Conservation (phyloP, 2,888 invertebrate genomes). For the Lepidochrysops patricia region DNA sequence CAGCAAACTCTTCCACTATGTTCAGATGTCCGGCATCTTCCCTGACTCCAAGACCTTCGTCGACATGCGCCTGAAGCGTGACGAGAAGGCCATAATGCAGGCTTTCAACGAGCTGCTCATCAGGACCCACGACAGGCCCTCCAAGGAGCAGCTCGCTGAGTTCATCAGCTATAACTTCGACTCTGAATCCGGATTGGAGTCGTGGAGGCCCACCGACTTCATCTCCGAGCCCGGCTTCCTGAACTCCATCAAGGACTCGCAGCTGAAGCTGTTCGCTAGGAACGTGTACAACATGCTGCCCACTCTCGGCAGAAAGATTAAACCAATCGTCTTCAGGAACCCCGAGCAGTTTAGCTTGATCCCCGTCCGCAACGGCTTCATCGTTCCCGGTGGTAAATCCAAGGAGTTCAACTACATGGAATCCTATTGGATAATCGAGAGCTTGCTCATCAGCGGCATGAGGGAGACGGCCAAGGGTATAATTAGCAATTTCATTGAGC, state of each 20-base stretch:
- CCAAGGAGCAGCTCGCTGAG: constrained; percentile 53
- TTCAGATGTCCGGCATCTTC: constrained; percentile 80
- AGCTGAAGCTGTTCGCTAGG: constrained; percentile 75
- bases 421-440: constrained; percentile 89
- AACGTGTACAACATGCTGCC: constrained; percentile 78
- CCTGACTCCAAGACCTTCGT: constrained; percentile 89
- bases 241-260: constrained; percentile 69
- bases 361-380: constrained; percentile 79
- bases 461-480: constrained; percentile 81
- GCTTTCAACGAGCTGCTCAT: constrained; percentile 74
- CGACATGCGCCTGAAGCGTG: constrained; percentile 80
- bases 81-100: constrained; percentile 71
- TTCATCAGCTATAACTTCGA: constrained; percentile 77
- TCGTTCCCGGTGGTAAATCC: constrained; percentile 82
- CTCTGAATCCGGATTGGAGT: constrained; percentile 71
- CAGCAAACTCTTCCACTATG: constrained; percentile 80
- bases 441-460: constrained; percentile 86
- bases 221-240: constrained; percentile 75
- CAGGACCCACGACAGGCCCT: constrained; percentile 57
- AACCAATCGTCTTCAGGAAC: constrained; percentile 67
- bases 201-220: constrained; percentile 76
- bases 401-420: constrained; percentile 90
- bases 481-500: constrained; percentile 82
- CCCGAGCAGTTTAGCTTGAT: constrained; percentile 78
- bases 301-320: constrained; percentile 76